Evolutionary conservation across 2,888 invertebrate genomes (phyloP), one percentile per base, ranked within the genome.

Genomic region (Pachliopta kotzebuea): DNA sequence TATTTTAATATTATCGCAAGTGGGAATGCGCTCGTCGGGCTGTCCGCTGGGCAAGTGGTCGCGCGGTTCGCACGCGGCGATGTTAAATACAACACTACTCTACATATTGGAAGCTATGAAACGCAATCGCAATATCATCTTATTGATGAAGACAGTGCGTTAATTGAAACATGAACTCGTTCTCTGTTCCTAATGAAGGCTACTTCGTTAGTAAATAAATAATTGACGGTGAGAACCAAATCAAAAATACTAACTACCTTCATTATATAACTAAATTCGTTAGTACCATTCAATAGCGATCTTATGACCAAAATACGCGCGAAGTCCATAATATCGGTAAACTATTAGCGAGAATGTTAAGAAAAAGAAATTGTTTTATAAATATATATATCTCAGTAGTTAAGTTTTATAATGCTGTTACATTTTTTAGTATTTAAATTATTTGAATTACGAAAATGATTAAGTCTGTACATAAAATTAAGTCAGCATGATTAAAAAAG

Each of bases 41-140:
- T 68, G 70, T 69, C 83, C 84, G 70, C 50, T 77, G 70, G 75
- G 81, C 81, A 84, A 91, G 84, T 91, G 90, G 84, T 84, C 85
- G 84, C 83, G 84, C 84, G 85, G 82, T 80, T 83, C 82, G 77
- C 70, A 71, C 68, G 85, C 79, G 74, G 74, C 83, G 85, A 83
- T 86, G 84, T 91, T 91, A 91, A 91, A 91, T 91, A 91, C 89
- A 75, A 78, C 79, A 81, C 81, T 87, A 86, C 82, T 85, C 86
- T 88, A 88, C 86, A 88, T 90, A 89, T 88, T 74, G 76, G 70
- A 73, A 78, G 76, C 75, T 70, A 81, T 76, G 80, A 81, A 83
- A 80, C 79, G 79, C 78, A 72, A 80, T 77, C 76, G 71, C 70
- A 67, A 67, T 29, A 68, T 65, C 66, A 67, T 60, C 62, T 63